These are phyloP conservation scores for Torymus auratus DNA, from an alignment of 2,888 invertebrate genomes.

Conservation along the genomic window DNA sequence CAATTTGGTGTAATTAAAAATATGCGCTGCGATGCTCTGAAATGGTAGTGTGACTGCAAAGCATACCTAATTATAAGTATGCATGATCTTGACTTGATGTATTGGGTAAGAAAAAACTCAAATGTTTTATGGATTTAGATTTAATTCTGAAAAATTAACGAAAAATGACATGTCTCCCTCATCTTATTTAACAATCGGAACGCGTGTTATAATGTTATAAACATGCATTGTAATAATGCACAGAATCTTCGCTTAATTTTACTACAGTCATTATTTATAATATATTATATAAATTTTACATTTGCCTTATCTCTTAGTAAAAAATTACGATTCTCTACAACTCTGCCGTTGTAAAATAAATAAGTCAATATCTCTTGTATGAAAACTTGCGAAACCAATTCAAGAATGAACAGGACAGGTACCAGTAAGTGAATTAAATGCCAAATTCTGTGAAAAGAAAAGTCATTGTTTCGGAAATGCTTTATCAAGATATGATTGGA, in stretches of 20 bases:
- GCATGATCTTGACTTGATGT: too few species aligned
- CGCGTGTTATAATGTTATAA: conserved; percentile 44
- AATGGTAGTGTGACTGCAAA: too few species aligned
- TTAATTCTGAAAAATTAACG: conserved; percentile 54
- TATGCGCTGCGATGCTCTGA: too few species aligned
- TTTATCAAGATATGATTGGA: conserved; percentile 51
- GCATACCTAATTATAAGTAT: neutral
- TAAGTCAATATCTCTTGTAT: conserved; percentile 50
- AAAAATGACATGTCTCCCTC: conserved; percentile 44
- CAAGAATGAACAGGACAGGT: conserved; percentile 55
- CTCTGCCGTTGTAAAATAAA: conserved; percentile 57
- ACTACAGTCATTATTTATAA: conserved; percentile 55
- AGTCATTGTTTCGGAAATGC: conserved; percentile 43
- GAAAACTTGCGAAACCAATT: conserved; percentile 54
- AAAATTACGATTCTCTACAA: conserved; percentile 59
- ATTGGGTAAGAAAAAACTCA: conserved; percentile 20
- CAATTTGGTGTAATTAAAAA: too few species aligned
- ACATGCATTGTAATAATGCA: conserved; percentile 50
- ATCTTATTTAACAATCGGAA: conserved; percentile 45
- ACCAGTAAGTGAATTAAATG: conserved; percentile 47
- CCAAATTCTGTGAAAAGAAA: conserved; percentile 45
- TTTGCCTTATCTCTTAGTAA: conserved; percentile 57
- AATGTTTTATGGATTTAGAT: conserved; percentile 41
- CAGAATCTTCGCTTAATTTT: conserved; percentile 51
- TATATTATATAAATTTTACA: conserved; percentile 60